These are phyloP conservation scores for Semotilus atromaculatus DNA, from an alignment of 2,797 vertebrate species.

Conservation along the genomic window DNA sequence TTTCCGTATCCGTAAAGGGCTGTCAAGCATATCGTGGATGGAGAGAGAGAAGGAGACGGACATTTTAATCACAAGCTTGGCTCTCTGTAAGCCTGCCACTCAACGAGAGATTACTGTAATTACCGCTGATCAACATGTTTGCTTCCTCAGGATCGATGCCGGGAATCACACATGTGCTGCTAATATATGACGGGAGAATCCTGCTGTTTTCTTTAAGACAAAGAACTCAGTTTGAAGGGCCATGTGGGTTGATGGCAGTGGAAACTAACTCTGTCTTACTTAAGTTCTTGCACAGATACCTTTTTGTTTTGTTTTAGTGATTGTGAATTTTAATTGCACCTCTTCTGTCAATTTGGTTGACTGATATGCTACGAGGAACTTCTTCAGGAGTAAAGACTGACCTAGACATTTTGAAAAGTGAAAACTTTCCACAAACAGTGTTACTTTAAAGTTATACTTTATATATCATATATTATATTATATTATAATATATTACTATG, in stretches of 20 bases:
- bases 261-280: not conserved
- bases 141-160: slow-evolving; percentile 80
- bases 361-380: not conserved
- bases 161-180: slow-evolving; percentile 66
- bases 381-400: not conserved
- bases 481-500: too few relatives aligned
- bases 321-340: not conserved
- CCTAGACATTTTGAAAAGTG: not conserved
- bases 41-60: slow-evolving; percentile 66
- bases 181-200: slow-evolving; percentile 65
- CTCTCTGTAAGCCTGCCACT: slow-evolving; percentile 68
- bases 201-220: slow-evolving; percentile 41
- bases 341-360: not conserved
- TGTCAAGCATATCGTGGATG: slow-evolving; percentile 29
- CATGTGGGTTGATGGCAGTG: slow-evolving; percentile 57
- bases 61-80: slow-evolving; percentile 80
- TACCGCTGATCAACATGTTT: slow-evolving; percentile 81
- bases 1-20: not conserved
- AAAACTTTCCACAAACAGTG: not conserved
- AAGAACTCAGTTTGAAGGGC: slow-evolving; percentile 30
- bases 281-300: not conserved
- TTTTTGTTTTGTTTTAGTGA: not conserved
- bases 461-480: too few relatives aligned
- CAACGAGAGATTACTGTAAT: slow-evolving; percentile 79
- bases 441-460: too few relatives aligned